Percentiles rank a stretch among this genome's conserved stretches.
Conservation (phyloP, 1,140 invertebrate genomes). For the Rhopalosiphum maidis region DNA sequence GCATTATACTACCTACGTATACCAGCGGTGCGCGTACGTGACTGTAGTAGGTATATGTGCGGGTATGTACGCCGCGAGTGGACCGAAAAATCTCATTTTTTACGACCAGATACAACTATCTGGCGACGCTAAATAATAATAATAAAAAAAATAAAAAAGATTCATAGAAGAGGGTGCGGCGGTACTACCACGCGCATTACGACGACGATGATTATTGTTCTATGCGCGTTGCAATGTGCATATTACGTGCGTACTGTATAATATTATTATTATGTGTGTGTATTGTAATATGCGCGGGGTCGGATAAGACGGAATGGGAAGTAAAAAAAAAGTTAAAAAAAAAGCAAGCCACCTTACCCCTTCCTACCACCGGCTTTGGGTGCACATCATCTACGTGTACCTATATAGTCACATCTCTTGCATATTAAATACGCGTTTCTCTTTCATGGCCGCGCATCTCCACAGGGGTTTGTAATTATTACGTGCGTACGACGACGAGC, state of each 20-base stretch:
- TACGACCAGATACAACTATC: constrained; percentile 31
- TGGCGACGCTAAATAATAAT: constrained; percentile 9
- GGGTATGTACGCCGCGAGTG: constrained; percentile 8
- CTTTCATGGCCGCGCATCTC: not conserved
- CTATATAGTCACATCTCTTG: constrained; percentile 45
- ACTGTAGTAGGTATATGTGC: not conserved
- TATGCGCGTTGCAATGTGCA: not conserved
- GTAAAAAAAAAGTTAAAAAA: constrained; percentile 14
- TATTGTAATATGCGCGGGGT: not conserved
- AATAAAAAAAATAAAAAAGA: constrained; percentile 1
- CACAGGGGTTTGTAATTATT: constrained; percentile 52
- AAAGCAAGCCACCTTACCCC: constrained; percentile 28
- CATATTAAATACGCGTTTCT: constrained; percentile 51
- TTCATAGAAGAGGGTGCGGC: not conserved
- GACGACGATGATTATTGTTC: constrained; percentile 22
- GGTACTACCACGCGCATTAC: not conserved
- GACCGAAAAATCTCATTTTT: constrained; percentile 48
- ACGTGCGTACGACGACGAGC: not conserved
- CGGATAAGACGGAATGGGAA: constrained; percentile 23
- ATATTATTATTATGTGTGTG: constrained; percentile 10
- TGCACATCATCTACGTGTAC: not conserved
- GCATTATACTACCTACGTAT: not conserved
- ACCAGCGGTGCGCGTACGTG: constrained; percentile 23
- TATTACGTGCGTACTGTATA: not conserved
- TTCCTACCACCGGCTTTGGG: not conserved